Percentiles rank a stretch among this genome's conserved stretches.
phyloP scores from a whole-genome alignment of 2,113 vertebrate species.

The Oreochromis niloticus region DNA sequence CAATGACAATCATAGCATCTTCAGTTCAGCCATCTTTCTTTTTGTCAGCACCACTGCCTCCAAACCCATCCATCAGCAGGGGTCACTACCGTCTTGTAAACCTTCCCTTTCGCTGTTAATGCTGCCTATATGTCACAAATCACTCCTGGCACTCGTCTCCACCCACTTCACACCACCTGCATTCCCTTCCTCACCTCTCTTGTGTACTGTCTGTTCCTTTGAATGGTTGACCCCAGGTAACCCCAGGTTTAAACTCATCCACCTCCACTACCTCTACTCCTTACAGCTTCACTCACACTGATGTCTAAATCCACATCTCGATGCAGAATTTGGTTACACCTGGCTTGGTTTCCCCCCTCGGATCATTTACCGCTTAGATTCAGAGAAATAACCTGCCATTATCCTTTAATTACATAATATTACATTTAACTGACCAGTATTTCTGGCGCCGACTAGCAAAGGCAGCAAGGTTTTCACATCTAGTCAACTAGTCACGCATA shows the following conservation, averaged over 20 bases:
- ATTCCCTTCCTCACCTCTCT: not conserved
- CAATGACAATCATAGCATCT: not conserved
- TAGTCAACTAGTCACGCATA: not conserved
- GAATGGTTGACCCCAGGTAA: too few species aligned
- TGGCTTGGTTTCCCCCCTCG: not conserved
- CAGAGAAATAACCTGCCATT: not conserved
- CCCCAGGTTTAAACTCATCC: too few species aligned
- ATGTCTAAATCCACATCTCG: too few species aligned
- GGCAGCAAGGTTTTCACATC: not conserved
- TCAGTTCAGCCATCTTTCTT: not conserved
- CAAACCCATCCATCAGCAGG: not conserved
- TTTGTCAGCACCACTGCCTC: not conserved
- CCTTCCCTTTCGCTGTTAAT: not conserved
- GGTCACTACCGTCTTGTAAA: not conserved
- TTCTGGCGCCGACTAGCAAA: not conserved
- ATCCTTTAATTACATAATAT: not conserved
- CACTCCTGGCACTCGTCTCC: not conserved
- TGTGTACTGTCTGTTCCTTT: not conserved
- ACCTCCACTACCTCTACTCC: too few species aligned
- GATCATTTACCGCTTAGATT: not conserved
- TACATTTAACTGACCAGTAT: not conserved
- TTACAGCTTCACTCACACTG: too few species aligned
- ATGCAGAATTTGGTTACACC: not conserved
- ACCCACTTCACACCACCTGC: not conserved
- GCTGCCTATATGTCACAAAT: not conserved